These are phyloP conservation scores for Spinus pinus DNA, from an alignment of 2,797 vertebrate species.

Conservation along the genomic window DNA sequence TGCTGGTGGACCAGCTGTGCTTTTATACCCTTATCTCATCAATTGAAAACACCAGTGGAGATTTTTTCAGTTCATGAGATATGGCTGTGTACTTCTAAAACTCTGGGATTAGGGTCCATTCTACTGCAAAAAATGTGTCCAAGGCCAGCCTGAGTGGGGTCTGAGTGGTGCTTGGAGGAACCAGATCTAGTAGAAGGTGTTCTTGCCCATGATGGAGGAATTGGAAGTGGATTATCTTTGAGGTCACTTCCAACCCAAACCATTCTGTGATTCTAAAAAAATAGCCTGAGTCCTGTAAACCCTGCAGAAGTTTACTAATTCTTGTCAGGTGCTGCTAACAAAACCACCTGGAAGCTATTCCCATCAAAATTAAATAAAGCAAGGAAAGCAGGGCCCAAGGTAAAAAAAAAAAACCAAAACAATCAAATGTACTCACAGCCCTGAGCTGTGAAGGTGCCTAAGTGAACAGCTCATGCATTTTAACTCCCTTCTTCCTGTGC, in stretches of 20 bases:
- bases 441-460: constrained; percentile 31
- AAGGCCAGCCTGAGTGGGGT: neutral
- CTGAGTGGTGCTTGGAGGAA: neutral
- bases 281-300: neutral
- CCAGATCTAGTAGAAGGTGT: neutral
- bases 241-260: neutral
- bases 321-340: neutral
- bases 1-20: neutral
- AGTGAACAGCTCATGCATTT: constrained; percentile 43
- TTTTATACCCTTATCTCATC: neutral
- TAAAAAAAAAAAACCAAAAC: neutral
- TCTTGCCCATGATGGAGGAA: neutral
- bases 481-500: constrained; percentile 44
- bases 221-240: neutral
- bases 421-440: neutral
- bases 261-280: neutral
- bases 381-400: neutral
- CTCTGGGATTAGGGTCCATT: neutral
- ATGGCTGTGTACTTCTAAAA: neutral
- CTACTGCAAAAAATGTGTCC: neutral
- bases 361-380: neutral
- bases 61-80: neutral
- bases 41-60: neutral
- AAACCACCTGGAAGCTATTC: neutral
- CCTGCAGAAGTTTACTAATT: neutral